phyloP scores from a whole-genome alignment of 2,888 invertebrate species.

The Campaea margaritaria region DNA sequence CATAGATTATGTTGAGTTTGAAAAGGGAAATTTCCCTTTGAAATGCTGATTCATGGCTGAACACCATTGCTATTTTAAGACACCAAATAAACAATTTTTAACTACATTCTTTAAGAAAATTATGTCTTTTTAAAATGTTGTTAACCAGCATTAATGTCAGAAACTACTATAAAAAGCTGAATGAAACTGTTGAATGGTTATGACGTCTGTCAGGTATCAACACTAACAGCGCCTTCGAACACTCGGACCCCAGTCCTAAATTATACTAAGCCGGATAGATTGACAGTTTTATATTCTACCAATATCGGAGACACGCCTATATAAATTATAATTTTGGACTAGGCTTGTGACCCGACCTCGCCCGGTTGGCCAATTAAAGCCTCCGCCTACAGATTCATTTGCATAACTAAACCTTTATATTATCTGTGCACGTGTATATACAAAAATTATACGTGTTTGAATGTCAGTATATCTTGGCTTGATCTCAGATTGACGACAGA shows the following conservation, averaged over 20 bases:
- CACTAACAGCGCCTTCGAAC: constrained; percentile 25
- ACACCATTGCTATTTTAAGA: neutral
- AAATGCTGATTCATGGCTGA: too few relatives aligned
- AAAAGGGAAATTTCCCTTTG: too few relatives aligned
- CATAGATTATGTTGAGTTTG: too few relatives aligned
- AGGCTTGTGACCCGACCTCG: constrained; percentile 40
- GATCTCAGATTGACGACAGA: neutral
- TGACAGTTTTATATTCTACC: constrained; percentile 41
- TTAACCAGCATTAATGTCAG: neutral
- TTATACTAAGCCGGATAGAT: constrained; percentile 38
- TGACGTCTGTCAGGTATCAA: neutral
- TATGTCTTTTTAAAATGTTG: neutral
- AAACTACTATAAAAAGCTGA: constrained; percentile 22
- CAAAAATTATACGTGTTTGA: constrained; percentile 6
- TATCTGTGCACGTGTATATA: constrained; percentile 9
- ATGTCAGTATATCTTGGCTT: neutral
- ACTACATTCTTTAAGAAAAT: too few relatives aligned
- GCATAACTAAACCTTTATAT: constrained; percentile 32
- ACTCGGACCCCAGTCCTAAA: constrained; percentile 26
- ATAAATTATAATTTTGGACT: constrained; percentile 41
- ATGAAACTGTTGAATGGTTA: constrained; percentile 7
- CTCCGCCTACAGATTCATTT: constrained; percentile 36
- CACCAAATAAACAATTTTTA: neutral
- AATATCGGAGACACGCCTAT: constrained; percentile 39
- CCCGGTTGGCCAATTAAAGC: constrained; percentile 38